Evolutionary conservation across 2,797 vertebrate species (phyloP), one percentile per base, ranked within the genome.

Genomic region (Nannoperca australis): DNA sequence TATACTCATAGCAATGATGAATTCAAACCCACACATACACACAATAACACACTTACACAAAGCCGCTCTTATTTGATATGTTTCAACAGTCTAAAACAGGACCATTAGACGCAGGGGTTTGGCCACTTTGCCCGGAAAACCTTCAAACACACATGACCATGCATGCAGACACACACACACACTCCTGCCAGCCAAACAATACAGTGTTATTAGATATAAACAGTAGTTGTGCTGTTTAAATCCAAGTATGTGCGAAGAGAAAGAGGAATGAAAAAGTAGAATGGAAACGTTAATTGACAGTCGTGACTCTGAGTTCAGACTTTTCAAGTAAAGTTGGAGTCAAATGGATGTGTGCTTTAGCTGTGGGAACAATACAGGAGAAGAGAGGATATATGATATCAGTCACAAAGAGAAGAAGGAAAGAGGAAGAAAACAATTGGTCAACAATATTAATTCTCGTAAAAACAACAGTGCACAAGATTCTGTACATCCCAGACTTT

Each of bases 401-500:
- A 67, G 32, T 50, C 40, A 61, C 32, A 67, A 50, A 14, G 30
- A 75, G 8, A 55, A 17, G 60, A 63, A 73, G 42, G 50, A 64
- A 73, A 73, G 61, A 64, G 53, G 36, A 69, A 60, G 49, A 73
- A 24, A 73, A 70, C 10, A 65, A 17, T 68, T 70, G 53, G 30
- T 69, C 42, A 69, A 58, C 56, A 76, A 66, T 70, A 42, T 70
- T 45, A 22, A 38, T 47, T 80, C 32, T 58, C 5, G 3, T 70
- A 40, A 55, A 71, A 73, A 30, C 24, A 22, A 22, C 5, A 50
- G 36, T 7, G 15, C 51, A 24, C n/a, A 70, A 20, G 4, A 66
- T 76, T 40, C 42, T 51, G 71, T 58, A 81, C 70, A 27, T 70
- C 34, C 40, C 42, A 50, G 89, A 91, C 85, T 89, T 85, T 88